Base-by-base conservation (phyloP, 2,797 vertebrate species). In the Streptopelia turtur region DNA sequence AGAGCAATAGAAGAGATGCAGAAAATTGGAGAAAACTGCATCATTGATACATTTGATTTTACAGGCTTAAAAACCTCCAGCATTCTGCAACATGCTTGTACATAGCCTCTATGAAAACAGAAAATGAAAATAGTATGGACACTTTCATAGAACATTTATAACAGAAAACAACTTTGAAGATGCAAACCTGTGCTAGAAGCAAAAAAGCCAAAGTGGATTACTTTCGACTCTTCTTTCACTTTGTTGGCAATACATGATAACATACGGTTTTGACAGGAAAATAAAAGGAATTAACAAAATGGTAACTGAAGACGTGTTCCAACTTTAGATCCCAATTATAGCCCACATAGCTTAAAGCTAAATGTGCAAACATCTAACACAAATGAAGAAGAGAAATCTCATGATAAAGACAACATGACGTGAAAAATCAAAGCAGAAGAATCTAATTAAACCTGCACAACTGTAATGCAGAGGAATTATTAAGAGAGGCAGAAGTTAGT, bases 281-380 rank as follows among this genome's bases (percentile, higher is more conserved):
- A 96, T 89, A 90, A 95, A 94, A 95, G 84, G 89, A 92, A 94
- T 91, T 93, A 95, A 91, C 82, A 86, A 88, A 92, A 93, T 8
- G 14, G 69, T 94, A 93, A 96, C 91, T 76, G 89, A 91, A 93
- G 91, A 93, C 41, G 27, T 31, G 37, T 66, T 96, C 92, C 76
- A 88, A 95, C 76, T 95, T 93, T 41, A 92, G 84, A 71, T 81
- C 87, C 87, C 94, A 95, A 90, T 96, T 96, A 94, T 49, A 97
- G 92, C 72, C 57, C 89, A 63, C 65, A 64, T 94, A 83, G 92
- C 96, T 96, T 33, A 78, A 49, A 96, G 96, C 92, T 39, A 96
- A 90, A 91, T 82, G 79, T 94, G 95, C 91, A 95, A 93, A 94
- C 89, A 83, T 86, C 89, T 88, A 91, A 81, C 76, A 86, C 21